These are phyloP conservation scores for Leucoraja ocellata DNA, from an alignment of 2,797 vertebrate genomes.

Conservation along the genomic window DNA sequence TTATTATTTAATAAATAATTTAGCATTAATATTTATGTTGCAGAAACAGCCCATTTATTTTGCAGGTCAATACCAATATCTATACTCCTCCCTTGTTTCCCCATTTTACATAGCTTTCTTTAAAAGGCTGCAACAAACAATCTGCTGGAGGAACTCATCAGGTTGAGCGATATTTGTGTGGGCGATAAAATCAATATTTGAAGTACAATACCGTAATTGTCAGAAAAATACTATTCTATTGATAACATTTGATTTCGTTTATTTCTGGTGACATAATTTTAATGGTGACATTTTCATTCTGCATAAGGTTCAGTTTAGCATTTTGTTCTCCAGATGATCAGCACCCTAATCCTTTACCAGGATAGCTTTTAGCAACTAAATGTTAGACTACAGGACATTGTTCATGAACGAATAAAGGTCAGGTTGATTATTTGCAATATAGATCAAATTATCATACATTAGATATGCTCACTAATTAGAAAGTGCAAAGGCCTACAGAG, in stretches of 20 bases:
- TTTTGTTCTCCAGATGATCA: constrained; percentile 34
- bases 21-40: background rate
- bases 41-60: background rate
- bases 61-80: background rate
- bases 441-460: constrained; percentile 20
- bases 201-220: background rate
- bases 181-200: background rate
- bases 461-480: background rate
- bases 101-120: too few relatives aligned
- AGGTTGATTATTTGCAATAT: constrained; percentile 25
- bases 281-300: background rate
- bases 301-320: background rate
- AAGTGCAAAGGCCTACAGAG: background rate
- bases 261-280: background rate
- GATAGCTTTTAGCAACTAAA: constrained; percentile 28
- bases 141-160: too few relatives aligned
- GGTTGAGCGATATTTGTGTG: too few relatives aligned
- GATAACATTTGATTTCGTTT: background rate
- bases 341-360: background rate
- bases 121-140: too few relatives aligned
- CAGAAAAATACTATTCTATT: background rate
- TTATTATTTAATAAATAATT: background rate
- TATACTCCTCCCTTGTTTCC: too few relatives aligned
- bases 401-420: constrained; percentile 35
- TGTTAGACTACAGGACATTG: background rate